phyloP scores from a whole-genome alignment of 64 coral and sea anemone genomes.

The Montipora cactus region DNA sequence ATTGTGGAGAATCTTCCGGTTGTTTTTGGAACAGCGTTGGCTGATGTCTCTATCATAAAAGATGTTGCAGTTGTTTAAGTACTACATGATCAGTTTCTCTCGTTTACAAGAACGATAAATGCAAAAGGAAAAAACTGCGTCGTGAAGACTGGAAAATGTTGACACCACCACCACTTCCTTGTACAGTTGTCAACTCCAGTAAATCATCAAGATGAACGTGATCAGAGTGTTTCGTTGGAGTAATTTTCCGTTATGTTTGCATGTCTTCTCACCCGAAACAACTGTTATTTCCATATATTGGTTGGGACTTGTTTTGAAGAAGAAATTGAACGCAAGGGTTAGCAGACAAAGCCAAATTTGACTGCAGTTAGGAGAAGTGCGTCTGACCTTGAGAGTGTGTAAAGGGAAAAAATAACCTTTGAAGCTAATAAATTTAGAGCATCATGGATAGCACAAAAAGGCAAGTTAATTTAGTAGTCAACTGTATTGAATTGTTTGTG shows the following conservation, averaged over 20 bases:
- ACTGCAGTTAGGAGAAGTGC: background rate
- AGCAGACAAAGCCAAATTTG: background rate
- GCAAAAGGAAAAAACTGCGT: background rate
- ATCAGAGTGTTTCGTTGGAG: background rate
- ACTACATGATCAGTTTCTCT: background rate
- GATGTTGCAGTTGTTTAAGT: background rate
- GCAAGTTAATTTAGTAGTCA: background rate
- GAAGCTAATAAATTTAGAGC: background rate
- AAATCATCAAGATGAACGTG: background rate
- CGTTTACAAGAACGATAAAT: background rate
- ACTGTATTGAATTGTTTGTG: too few relatives aligned
- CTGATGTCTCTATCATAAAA: background rate
- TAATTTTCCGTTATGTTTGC: background rate
- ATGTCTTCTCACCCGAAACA: background rate
- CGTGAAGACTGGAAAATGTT: background rate
- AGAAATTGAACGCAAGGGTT: background rate
- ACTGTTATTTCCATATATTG: background rate
- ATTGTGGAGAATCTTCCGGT: too few relatives aligned
- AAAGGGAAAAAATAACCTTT: background rate
- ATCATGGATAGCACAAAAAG: conserved; percentile 59
- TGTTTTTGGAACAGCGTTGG: background rate
- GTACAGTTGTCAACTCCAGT: background rate
- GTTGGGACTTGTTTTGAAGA: background rate
- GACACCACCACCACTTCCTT: background rate
- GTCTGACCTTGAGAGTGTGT: too few relatives aligned